A percentile compares a stretch with the other conserved stretches of the same genome.
phyloP scores from a whole-genome alignment of 1,140 invertebrate species.

The Apis cerana region DNA sequence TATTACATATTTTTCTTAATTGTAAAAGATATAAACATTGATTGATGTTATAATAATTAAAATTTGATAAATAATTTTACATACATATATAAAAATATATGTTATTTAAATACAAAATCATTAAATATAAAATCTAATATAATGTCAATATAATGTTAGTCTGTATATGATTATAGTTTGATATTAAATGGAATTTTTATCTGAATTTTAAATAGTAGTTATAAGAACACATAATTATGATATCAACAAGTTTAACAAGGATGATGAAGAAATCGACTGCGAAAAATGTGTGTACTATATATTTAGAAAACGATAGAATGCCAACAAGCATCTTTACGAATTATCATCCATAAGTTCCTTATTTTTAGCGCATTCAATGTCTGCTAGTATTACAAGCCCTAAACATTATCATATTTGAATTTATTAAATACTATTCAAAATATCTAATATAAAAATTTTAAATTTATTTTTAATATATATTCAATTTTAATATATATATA shows the following conservation, averaged over 20 bases:
- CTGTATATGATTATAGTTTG: no score
- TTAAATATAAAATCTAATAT: background rate
- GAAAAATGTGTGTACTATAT: constrained; percentile 31
- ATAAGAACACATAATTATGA: background rate
- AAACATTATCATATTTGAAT: background rate
- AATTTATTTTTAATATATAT: background rate
- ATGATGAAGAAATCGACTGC: constrained; percentile 35
- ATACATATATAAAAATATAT: background rate
- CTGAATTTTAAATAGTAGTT: background rate
- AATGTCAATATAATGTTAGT: no score
- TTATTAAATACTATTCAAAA: background rate
- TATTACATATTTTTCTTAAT: background rate
- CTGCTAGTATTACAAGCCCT: constrained; percentile 25
- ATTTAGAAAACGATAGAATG: constrained; percentile 24
- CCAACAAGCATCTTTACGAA: constrained; percentile 12
- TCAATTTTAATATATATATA: background rate
- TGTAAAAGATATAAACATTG: background rate
- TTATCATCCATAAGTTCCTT: constrained; percentile 38
- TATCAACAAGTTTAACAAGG: background rate
- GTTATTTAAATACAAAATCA: background rate
- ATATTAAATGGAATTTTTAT: background rate
- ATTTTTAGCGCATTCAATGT: constrained; percentile 30
- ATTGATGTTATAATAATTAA: background rate
- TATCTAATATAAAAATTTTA: background rate
- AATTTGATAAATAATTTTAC: background rate